phyloP scores from a whole-genome alignment of 2,113 vertebrate genomes.

The Psephotus haematonotus region DNA sequence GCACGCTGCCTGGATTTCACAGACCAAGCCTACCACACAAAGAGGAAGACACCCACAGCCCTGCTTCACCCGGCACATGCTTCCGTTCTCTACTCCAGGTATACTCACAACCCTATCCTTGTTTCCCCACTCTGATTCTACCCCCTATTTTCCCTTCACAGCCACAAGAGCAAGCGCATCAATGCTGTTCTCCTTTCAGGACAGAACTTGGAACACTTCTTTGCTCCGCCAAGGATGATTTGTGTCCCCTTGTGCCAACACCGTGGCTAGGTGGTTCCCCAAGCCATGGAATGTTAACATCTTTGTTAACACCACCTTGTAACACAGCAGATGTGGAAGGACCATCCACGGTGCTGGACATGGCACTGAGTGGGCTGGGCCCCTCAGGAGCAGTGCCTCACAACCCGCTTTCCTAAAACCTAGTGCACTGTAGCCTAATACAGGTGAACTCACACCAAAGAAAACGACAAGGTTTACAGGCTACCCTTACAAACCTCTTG shows the following conservation, averaged over 20 bases:
- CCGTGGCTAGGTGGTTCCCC: not conserved
- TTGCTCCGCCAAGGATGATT: not conserved
- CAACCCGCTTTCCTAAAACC: not conserved
- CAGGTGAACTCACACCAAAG: not conserved
- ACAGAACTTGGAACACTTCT: not conserved
- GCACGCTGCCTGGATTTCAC: rapidly evolving
- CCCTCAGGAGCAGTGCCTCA: not conserved
- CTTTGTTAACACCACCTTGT: rapidly evolving
- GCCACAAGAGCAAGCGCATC: not conserved
- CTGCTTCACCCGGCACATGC: not conserved
- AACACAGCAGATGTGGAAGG: too few species aligned
- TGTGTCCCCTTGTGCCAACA: not conserved
- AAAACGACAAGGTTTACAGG: rapidly evolving
- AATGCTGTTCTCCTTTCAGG: rapidly evolving
- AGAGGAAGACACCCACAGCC: not conserved
- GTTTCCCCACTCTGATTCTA: not conserved
- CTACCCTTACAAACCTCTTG: not conserved
- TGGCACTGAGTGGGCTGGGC: not conserved
- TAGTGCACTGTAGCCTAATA: not conserved
- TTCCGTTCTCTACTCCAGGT: not conserved
- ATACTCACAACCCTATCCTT: not conserved
- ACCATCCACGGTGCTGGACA: rapidly evolving
- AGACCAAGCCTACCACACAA: not conserved
- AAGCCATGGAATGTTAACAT: rapidly evolving
- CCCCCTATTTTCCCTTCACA: rapidly evolving